Percentiles rank a stretch among this genome's conserved stretches.
Conservation (phyloP, 2,888 invertebrate genomes). For the Cancer borealis region DNA sequence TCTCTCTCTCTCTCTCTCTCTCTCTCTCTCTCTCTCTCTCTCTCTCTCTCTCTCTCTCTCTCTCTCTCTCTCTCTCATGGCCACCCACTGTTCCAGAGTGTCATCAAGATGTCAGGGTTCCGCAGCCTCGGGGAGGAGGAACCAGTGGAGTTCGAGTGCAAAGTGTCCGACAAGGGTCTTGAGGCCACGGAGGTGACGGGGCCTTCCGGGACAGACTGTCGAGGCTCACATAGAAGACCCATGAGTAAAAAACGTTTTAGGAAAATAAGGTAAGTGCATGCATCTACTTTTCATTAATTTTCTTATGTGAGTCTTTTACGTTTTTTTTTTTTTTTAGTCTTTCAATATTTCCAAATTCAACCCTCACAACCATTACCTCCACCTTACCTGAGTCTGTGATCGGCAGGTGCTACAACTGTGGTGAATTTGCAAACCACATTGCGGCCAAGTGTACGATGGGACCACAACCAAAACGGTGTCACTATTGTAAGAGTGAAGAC, state of each 20-base stretch:
- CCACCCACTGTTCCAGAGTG: slow-evolving; percentile 85
- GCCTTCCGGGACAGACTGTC: slow-evolving; percentile 88
- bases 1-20: slow-evolving; percentile 56
- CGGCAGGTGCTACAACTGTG: slow-evolving; percentile 87
- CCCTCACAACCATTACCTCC: not conserved
- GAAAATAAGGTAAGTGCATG: slow-evolving; percentile 87
- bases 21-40: slow-evolving; percentile 51
- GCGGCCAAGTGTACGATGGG: slow-evolving; percentile 93
- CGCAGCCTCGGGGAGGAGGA: slow-evolving; percentile 93
- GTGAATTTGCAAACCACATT: slow-evolving; percentile 94
- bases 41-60: slow-evolving; percentile 54
- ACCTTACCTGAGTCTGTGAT: not conserved
- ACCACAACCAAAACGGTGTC: slow-evolving; percentile 94
- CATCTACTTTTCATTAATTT: not conserved
- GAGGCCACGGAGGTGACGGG: slow-evolving; percentile 93
- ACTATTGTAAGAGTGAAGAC: slow-evolving; percentile 92
- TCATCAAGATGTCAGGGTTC: slow-evolving; percentile 94
- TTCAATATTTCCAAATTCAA: not conserved
- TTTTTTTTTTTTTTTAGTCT: not conserved
- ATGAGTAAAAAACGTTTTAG: slow-evolving; percentile 90
- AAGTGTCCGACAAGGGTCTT: slow-evolving; percentile 91
- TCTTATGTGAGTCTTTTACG: not conserved
- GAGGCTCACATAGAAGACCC: slow-evolving; percentile 90
- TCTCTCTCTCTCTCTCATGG: slow-evolving; percentile 35
- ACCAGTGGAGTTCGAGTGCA: slow-evolving; percentile 88